A percentile compares a stretch with the other conserved stretches of the same genome.
These are phyloP conservation scores for Xyliphius kryptos DNA, from an alignment of 2,113 vertebrate species.

Conservation along the genomic window DNA sequence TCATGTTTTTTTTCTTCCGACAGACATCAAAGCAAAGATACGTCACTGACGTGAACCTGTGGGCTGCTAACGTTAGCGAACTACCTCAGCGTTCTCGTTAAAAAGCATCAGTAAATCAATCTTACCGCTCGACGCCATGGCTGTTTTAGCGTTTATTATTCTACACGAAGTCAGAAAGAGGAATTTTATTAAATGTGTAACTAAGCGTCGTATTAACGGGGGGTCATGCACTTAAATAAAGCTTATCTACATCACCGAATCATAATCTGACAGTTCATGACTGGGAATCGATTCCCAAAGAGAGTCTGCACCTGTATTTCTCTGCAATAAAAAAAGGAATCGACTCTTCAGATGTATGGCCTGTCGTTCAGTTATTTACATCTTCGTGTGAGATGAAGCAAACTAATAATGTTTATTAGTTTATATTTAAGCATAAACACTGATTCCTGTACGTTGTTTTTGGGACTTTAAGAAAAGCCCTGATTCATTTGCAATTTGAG, in stretches of 20 bases:
- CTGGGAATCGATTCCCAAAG: neutral
- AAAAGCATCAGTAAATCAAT: neutral
- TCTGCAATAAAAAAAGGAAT: too few species aligned
- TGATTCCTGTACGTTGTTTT: too few species aligned
- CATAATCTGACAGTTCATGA: neutral
- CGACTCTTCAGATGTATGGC: too few species aligned
- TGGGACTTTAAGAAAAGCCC: too few species aligned
- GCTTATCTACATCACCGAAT: neutral
- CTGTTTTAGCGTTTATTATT: neutral
- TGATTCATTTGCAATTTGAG: too few species aligned
- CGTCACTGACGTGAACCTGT: neutral
- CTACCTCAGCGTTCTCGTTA: neutral
- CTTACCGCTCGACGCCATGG: slow-evolving; percentile 59
- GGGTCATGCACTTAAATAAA: too few species aligned
- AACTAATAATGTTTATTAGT: too few species aligned
- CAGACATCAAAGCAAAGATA: neutral
- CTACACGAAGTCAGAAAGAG: neutral
- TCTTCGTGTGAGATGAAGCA: too few species aligned
- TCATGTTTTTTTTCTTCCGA: neutral
- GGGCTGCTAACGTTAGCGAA: neutral
- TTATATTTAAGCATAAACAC: too few species aligned
- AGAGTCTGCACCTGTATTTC: neutral
- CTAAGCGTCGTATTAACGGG: too few species aligned
- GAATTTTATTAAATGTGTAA: too few species aligned
- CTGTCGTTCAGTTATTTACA: too few species aligned